Evolutionary conservation across 2,113 vertebrate species (phyloP), one percentile per base, ranked within the genome.

Genomic region (Forbesichthys agassizii): DNA sequence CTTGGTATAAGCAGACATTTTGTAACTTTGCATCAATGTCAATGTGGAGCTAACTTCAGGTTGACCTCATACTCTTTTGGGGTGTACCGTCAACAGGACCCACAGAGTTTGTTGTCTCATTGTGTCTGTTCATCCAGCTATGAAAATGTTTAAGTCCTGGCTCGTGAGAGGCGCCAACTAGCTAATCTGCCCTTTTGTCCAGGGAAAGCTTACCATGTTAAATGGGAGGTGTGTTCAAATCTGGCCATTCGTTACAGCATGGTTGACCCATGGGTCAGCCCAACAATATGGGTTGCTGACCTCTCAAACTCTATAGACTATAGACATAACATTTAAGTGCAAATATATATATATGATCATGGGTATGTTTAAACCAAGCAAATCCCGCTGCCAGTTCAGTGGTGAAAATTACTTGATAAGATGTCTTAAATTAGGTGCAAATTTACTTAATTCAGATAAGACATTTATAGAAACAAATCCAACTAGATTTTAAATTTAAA

Each of bases 81-180:
- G 57, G 46, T 62, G 73, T 72, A 78, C 79, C 60, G 63, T 78
- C 67, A 58, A 36, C 57, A 4, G 64, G 61, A 69, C 20, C 58
- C 49, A n/a, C 62, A 70, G 52, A 60, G 75, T 65, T 33, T 51
- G 81, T 78, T 61, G 86, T 53, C 80, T 89, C 90, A 95, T 95
- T 96, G 88, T 94, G 79, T 87, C 69, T 93, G 92, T 74, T 93
- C 90, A 93, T 10, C 90, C 94, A 93, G 62, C 93, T 86, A 49
- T 86, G 62, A 86, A 92, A 92, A 94, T 90, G 86, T 75, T 83
- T 88, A 91, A 90, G 88, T 83, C 88, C 86, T 61, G 84, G 57
- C 85, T 1, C 78, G 86, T 81, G 89, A 92, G 85, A 60, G 18
- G 81, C 80, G 89, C 84, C 6, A 1, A 81, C 66, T 74, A 57